phyloP scores from a whole-genome alignment of 2,888 invertebrate species.

The Monoplex corrugatus region DNA sequence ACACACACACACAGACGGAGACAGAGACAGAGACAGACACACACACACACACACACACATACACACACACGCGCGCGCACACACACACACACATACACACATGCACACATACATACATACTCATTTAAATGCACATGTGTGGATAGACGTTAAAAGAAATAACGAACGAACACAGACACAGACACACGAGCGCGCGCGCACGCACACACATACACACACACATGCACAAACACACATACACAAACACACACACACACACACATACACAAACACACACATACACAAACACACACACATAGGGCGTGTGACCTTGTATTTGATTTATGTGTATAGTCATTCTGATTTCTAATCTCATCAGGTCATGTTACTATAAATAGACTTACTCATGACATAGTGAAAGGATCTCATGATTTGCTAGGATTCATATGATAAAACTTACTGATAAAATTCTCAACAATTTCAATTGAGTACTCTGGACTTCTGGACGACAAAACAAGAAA shows the following conservation, averaged over 20 bases:
- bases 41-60: slow-evolving; percentile 11
- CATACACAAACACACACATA: not conserved
- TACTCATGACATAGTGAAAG: too few species aligned
- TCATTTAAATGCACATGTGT: not conserved
- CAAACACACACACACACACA: not conserved
- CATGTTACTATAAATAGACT: too few species aligned
- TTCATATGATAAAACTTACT: too few species aligned
- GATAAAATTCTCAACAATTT: too few species aligned
- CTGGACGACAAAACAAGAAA: too few species aligned
- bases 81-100: not conserved
- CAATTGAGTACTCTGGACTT: too few species aligned
- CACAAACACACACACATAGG: too few species aligned
- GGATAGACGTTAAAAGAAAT: too few species aligned
- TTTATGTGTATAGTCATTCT: too few species aligned
- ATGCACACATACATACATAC: not conserved
- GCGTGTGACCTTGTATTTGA: too few species aligned
- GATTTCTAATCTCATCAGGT: too few species aligned
- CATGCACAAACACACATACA: slow-evolving; percentile 4
- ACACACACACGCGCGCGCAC: not conserved
- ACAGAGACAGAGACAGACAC: not conserved
- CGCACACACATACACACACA: not conserved
- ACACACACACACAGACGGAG: not conserved
- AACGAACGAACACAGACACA: not conserved
- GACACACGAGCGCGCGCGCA: not conserved
- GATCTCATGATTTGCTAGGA: too few species aligned